Base-by-base conservation (phyloP, 1,140 invertebrate genomes). In the Calephelis nemesis region DNA sequence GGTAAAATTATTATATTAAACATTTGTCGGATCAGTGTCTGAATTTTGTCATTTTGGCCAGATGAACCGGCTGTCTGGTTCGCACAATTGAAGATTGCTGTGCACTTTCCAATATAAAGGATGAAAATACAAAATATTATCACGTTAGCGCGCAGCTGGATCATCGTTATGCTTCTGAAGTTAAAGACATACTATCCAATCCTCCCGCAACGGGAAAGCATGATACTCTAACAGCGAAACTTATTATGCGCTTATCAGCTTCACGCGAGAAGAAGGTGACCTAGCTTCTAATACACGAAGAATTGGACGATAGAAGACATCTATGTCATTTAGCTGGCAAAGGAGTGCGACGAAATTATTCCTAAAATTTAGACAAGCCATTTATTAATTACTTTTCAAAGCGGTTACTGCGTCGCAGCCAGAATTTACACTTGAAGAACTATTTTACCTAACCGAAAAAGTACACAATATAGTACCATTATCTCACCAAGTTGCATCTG, bases 41-140 rank as follows among this genome's bases (percentile, higher is more conserved):
- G 71, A 8, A 4, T 73, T 12, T 65, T 62, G 4, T 68, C 72
- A n/a, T 74, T 74, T 68, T 74, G 72, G 68, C 45, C 47, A 7
- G 62, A 74, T 47, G 62, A 74, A 62, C 68, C 19, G 19, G 30
- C 30, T 30, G 30, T 30, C 30, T 30, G 30, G 30, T 30, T 30
- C 4, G 30, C 30, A 68, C 65, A 54, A 49, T 70, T 19, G 72
- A 74, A 15, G 72, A 19, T 6, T 66, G 70, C 48, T 70, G 70
- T 42, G 13, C 13, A 5, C 40, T 74, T 8, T 62, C 72, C 7
- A 15, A 45, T 0, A 68, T 74, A 11, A 70, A 63, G 6, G 54
- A 68, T 10, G 72, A 74, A 10, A 47, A 64, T 9, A 70, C 66
- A 0, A 70, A 70, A 48, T 74, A 63, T 45, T 64, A 67, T n/a